Percentiles rank a stretch among this genome's conserved stretches.
Conservation (phyloP, 2,888 invertebrate species). For the Allophyes oxyacanthae region DNA sequence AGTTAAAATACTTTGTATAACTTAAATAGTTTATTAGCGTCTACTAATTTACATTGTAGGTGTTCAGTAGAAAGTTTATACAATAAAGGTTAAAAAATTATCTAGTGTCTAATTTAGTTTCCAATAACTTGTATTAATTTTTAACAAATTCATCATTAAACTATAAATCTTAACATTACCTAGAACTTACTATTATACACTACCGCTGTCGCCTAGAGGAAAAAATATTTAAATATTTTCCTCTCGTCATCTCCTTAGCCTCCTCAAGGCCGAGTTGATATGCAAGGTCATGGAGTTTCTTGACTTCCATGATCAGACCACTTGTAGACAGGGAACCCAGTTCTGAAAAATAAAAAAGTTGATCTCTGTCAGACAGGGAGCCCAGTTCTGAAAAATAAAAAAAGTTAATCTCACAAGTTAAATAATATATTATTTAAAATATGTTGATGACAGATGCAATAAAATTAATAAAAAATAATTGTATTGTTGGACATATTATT, state of each 20-base stretch:
- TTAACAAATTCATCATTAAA: conserved; percentile 2
- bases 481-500: no score
- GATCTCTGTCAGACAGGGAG: conserved; percentile 85
- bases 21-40: conserved; percentile 47
- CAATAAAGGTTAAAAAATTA: conserved; percentile 38
- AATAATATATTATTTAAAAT: no score
- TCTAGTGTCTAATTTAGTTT: conserved; percentile 11
- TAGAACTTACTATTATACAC: conserved; percentile 17
- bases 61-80: conserved; percentile 34
- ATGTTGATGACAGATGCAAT: no score
- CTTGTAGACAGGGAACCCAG: conserved; percentile 93
- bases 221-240: conserved; percentile 97
- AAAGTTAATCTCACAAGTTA: not conserved
- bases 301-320: conserved; percentile 97
- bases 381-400: conserved; percentile 90
- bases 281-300: conserved; percentile 97
- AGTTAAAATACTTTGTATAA: conserved; percentile 45
- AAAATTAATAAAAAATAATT: no score
- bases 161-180: conserved; percentile 22
- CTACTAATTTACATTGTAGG: conserved; percentile 48
- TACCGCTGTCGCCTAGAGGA: conserved; percentile 76
- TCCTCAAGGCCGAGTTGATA: conserved; percentile 98
- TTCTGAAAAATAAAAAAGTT: conserved; percentile 85
- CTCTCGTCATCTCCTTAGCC: conserved; percentile 98
- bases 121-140: conserved; percentile 3